A percentile compares a stretch with the other conserved stretches of the same genome.
These are phyloP conservation scores for Chloropsis cyanopogon DNA, from an alignment of 2,113 vertebrate species.

Conservation along the genomic window DNA sequence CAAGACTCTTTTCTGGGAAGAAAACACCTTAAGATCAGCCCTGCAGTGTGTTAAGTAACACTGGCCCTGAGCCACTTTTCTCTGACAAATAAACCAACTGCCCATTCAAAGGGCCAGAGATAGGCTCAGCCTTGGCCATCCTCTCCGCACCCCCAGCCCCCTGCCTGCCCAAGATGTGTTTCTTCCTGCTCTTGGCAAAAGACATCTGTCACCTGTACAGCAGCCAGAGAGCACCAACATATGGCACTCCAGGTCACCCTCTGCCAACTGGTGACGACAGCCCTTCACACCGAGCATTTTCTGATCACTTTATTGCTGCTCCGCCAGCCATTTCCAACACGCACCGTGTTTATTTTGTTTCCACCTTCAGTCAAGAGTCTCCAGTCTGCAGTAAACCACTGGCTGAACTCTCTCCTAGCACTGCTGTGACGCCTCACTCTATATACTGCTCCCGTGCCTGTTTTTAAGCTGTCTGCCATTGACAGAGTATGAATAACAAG, in stretches of 20 bases:
- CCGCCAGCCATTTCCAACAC: background rate
- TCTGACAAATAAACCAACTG: background rate
- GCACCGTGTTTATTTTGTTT: background rate
- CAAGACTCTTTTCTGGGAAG: background rate
- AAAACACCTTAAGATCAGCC: background rate
- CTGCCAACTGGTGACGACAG: background rate
- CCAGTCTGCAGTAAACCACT: slow-evolving; percentile 28
- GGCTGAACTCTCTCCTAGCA: slow-evolving; percentile 34
- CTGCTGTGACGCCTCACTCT: background rate
- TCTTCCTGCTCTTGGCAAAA: slow-evolving; percentile 32
- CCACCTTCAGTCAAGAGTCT: background rate
- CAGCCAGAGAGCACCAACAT: slow-evolving; percentile 24
- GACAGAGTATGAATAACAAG: slow-evolving; percentile 46
- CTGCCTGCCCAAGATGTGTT: background rate
- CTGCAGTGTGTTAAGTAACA: background rate
- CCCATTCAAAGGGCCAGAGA: background rate
- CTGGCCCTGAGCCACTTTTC: background rate
- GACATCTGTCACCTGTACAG: slow-evolving; percentile 36
- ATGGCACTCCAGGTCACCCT: background rate
- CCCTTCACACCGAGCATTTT: background rate
- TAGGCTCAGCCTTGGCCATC: background rate
- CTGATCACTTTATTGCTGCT: background rate
- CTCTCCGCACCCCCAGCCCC: background rate
- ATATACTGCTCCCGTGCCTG: slow-evolving; percentile 3
- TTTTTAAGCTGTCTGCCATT: slow-evolving; percentile 61